These are phyloP conservation scores for Dynastes maya DNA, from an alignment of 2,888 invertebrate genomes.

Conservation along the genomic window DNA sequence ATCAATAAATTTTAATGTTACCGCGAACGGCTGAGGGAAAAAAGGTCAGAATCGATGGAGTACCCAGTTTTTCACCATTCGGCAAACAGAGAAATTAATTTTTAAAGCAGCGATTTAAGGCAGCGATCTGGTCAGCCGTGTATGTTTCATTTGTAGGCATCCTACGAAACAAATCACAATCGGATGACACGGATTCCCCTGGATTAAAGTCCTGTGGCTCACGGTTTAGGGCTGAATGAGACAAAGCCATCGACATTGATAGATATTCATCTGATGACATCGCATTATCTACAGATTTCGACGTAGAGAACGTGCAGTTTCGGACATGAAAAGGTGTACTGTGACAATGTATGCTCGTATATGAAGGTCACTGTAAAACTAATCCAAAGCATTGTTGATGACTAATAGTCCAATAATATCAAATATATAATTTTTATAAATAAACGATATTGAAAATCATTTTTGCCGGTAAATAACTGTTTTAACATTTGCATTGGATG, in stretches of 20 bases:
- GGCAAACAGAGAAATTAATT: conserved; percentile 45
- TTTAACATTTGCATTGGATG: no score
- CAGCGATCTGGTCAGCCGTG: conserved; percentile 30
- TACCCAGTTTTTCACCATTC: conserved; percentile 35
- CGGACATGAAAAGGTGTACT: neutral
- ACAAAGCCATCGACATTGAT: conserved; percentile 55
- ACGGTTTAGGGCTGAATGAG: conserved; percentile 47
- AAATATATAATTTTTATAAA: no score
- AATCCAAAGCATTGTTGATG: no score
- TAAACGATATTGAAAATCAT: no score
- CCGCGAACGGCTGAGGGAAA: conserved; percentile 16
- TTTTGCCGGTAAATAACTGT: no score
- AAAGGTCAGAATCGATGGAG: conserved; percentile 41
- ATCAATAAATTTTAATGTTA: conserved; percentile 38
- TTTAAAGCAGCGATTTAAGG: conserved; percentile 48
- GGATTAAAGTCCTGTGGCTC: conserved; percentile 62
- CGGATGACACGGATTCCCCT: conserved; percentile 66
- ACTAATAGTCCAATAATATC: no score
- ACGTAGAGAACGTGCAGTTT: conserved; percentile 6
- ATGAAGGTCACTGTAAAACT: neutral
- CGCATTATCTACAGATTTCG: conserved; percentile 28
- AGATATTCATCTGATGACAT: conserved; percentile 54
- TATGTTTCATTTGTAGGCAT: conserved; percentile 54
- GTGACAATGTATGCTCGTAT: neutral
- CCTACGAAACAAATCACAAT: conserved; percentile 68